A percentile compares a stretch with the other conserved stretches of the same genome.
Evolutionary conservation across 2,888 invertebrate species (phyloP).

Genomic region (Drosophila putrida): DNA sequence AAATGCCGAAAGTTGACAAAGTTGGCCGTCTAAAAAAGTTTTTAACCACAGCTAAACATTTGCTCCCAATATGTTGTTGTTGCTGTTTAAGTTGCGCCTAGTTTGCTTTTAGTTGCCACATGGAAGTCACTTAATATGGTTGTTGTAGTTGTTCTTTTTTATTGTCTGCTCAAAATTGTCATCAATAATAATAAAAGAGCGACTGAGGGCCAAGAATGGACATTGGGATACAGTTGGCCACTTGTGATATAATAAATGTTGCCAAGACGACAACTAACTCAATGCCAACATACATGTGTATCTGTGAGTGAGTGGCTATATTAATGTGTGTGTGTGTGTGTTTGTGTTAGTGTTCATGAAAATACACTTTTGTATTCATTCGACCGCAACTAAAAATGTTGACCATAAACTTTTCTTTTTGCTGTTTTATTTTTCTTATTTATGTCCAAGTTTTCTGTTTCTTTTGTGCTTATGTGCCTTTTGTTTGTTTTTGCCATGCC

Average conservation of each 20-base stretch:
- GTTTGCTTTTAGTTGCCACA: conserved; percentile 41
- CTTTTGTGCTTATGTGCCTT: conserved; percentile 27
- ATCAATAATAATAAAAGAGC: conserved; percentile 81
- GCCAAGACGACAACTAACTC: conserved; percentile 50
- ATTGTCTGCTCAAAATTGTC: conserved; percentile 81
- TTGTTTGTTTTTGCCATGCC: conserved; percentile 33
- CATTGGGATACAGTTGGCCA: conserved; percentile 63
- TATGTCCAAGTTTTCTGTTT: conserved; percentile 61
- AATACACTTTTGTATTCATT: conserved; percentile 79
- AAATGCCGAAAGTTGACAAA: conserved; percentile 70
- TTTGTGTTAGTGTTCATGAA: conserved; percentile 61
- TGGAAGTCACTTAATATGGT: conserved; percentile 26
- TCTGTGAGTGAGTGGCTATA: conserved; percentile 41
- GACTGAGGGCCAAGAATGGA: conserved; percentile 56
- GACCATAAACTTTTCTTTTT: conserved; percentile 68
- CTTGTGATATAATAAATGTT: conserved; percentile 77
- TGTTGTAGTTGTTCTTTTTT: conserved; percentile 55
- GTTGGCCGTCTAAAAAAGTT: conserved; percentile 58
- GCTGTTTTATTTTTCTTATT: conserved; percentile 63
- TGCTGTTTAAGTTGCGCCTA: conserved; percentile 10
- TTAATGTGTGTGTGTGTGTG: conserved; percentile 56
- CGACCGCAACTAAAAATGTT: conserved; percentile 81
- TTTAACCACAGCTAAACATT: conserved; percentile 33
- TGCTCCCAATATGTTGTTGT: conserved; percentile 11
- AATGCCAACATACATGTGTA: conserved; percentile 13